Percentiles rank a stretch among this genome's conserved stretches.
Conservation (phyloP, 2,888 invertebrate genomes). For the Cosmorhoe ocellata region DNA sequence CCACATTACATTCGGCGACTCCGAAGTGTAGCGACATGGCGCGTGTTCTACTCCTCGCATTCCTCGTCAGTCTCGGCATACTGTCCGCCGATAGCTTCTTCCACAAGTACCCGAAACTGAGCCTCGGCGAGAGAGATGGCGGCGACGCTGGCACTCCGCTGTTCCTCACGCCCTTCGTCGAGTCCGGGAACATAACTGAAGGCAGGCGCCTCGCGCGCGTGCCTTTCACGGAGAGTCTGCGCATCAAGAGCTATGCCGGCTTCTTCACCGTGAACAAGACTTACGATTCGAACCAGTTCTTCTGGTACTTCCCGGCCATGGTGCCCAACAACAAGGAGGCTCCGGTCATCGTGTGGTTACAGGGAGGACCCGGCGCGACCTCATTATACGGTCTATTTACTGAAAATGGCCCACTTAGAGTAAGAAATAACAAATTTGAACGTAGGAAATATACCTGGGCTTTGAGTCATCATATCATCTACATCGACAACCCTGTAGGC, state of each 20-base stretch:
- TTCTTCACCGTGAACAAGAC: conserved; percentile 91
- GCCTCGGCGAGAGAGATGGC: conserved; percentile 52
- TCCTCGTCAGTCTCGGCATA: conserved; percentile 42
- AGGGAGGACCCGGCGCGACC: conserved; percentile 92
- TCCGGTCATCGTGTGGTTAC: conserved; percentile 91
- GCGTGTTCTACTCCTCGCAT: conserved; percentile 36
- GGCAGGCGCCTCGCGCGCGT: conserved; percentile 83
- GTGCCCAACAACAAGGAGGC: conserved; percentile 74
- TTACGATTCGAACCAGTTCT: conserved; percentile 92
- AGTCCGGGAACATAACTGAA: conserved; percentile 86
- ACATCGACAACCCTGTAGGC: conserved; percentile 96
- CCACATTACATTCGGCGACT: background rate
- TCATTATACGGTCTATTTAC: conserved; percentile 91
- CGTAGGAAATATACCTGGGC: conserved; percentile 91
- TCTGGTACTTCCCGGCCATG: conserved; percentile 95
- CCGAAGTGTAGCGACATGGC: conserved; percentile 44
- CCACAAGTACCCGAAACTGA: conserved; percentile 62
- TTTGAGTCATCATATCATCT: conserved; percentile 89
- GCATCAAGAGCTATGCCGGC: conserved; percentile 88
- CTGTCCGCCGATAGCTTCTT: conserved; percentile 52
- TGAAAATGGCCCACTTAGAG: conserved; percentile 89
- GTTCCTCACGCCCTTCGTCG: conserved; percentile 88
- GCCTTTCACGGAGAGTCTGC: conserved; percentile 81
- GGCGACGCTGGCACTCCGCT: conserved; percentile 83
- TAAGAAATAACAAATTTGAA: conserved; percentile 64